Conservation (phyloP, 2,888 invertebrate genomes). For the Zaprionus lineosus region DNA sequence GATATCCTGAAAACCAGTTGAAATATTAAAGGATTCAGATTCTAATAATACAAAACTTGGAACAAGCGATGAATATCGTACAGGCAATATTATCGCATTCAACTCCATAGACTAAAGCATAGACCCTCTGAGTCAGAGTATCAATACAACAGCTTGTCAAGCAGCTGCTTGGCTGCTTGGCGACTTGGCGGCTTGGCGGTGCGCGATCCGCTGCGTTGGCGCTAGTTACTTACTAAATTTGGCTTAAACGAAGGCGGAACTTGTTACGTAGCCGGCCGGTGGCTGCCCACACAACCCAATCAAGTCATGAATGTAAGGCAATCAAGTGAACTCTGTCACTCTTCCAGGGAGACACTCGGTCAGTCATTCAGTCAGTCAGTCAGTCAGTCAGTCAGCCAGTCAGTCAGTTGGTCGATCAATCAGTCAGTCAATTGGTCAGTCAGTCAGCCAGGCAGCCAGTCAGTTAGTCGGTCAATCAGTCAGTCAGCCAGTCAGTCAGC, state of each 20-base stretch:
- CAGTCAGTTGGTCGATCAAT: constrained; percentile 23
- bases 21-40: too few relatives aligned
- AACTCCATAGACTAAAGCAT: too few relatives aligned
- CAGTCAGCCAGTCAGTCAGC: constrained; percentile 29
- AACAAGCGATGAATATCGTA: too few relatives aligned
- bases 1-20: too few relatives aligned
- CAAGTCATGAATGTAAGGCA: constrained; percentile 68
- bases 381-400: constrained; percentile 31
- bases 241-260: constrained; percentile 79
- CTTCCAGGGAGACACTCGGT: constrained; percentile 29
- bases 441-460: constrained; percentile 12
- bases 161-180: too few relatives aligned
- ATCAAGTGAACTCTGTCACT: too few relatives aligned
- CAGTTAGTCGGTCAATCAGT: too few relatives aligned
- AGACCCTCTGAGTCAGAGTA: constrained; percentile 1
- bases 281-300: constrained; percentile 66
- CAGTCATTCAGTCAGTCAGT: constrained; percentile 20
- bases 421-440: constrained; percentile 32
- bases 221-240: constrained; percentile 78
- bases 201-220: constrained; percentile 44
- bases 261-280: constrained; percentile 76
- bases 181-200: constrained; percentile 30
- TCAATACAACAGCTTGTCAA: not conserved
- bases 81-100: too few relatives aligned
- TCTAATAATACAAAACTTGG: too few relatives aligned